These are phyloP conservation scores for Zapus hudsonius DNA, from an alignment of 2,113 vertebrate species.

Conservation along the genomic window DNA sequence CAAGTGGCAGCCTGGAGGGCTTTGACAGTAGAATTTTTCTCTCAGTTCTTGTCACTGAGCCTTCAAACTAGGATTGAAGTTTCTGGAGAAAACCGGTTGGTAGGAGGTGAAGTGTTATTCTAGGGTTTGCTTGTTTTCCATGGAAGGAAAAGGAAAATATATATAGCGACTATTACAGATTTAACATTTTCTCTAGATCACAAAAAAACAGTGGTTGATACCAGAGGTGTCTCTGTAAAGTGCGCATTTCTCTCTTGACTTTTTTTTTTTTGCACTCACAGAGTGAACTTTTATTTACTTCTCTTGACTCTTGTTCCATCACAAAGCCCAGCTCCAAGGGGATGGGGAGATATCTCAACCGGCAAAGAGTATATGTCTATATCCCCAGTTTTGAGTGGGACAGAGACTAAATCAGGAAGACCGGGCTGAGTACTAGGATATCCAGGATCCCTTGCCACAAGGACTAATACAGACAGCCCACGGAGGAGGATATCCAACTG, in stretches of 20 bases:
- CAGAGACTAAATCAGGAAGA: too few relatives aligned
- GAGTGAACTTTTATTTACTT: too few relatives aligned
- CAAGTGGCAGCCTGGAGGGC: slow-evolving; percentile 3
- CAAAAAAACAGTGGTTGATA: background rate
- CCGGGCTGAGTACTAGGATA: too few relatives aligned
- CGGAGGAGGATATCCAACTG: too few relatives aligned
- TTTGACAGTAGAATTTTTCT: slow-evolving; percentile 1
- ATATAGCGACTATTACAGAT: background rate
- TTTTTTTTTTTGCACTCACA: too few relatives aligned
- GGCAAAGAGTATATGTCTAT: too few relatives aligned
- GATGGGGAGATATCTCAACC: too few relatives aligned
- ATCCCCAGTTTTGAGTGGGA: too few relatives aligned
- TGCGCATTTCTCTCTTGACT: background rate
- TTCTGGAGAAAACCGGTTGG: background rate
- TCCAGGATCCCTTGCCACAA: too few relatives aligned
- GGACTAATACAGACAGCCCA: too few relatives aligned
- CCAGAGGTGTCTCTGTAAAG: background rate
- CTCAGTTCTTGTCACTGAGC: background rate
- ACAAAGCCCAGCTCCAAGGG: background rate
- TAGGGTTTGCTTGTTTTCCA: background rate
- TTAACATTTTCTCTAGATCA: background rate
- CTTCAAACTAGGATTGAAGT: slow-evolving; percentile 8
- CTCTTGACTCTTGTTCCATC: background rate
- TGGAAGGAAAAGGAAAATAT: background rate
- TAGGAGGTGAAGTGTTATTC: background rate